Evolutionary conservation across 2,113 vertebrate species (phyloP), one percentile per base, ranked within the genome.

Genomic region (Pseudopodoces humilis): DNA sequence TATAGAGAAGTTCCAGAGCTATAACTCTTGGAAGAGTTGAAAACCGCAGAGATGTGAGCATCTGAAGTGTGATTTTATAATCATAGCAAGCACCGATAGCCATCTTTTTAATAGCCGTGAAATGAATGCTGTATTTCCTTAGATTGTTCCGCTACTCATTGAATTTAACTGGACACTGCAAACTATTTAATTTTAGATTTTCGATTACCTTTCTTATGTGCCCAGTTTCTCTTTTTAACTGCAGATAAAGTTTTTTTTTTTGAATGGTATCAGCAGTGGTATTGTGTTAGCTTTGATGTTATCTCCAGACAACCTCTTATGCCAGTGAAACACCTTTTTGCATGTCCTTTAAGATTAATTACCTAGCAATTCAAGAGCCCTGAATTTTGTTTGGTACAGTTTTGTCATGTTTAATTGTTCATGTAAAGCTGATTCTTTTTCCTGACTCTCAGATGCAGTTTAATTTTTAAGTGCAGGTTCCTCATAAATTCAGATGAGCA

Each of bases 1-100:
- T 37, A 19, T 12, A 88, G 69, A 88, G 79, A 33, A 86, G 28
- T 88, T n/a, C 52, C 50, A 52, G 65, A 84, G 41, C 19, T 85
- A 33, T 84, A 91, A 81, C n/a, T 83, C 90, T 74, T 60, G 55
- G 39, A 90, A 78, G 35, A 70, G 39, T 2, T 71, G 71, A 90
- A 92, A 90, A 86, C 33, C 62, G 56, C 25, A 44, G 69, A 92
- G 41, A 55, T 80, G 35, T 80, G 67, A 92, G 39, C 35, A 75
- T 87, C 52, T 90, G 64, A 88, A 90, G 53, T 52, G 60, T 72
- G 60, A 91, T 95, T 95, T 88, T 88, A 55, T 83, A 91, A 88
- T 76, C 78, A 78, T 71, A 92, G 84, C 33, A 76, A 94, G 67
- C 55, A 50, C 64, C 0, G 0, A 78, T 56, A 90, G 24, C 43